Conservation (phyloP, 1,140 invertebrate species). For the Pseudomyrmex sp. region DNA sequence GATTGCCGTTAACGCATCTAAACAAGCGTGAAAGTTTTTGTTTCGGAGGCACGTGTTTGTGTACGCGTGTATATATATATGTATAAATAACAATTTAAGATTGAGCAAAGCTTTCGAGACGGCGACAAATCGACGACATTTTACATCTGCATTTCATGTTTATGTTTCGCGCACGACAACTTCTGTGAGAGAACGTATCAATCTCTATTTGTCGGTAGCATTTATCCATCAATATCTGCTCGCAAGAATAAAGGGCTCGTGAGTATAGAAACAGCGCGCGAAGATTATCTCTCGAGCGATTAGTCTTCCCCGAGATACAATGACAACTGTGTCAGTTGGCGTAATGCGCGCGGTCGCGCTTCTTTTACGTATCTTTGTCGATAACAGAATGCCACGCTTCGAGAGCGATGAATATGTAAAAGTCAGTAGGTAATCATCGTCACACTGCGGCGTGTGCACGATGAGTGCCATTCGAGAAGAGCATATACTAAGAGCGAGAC, state of each 20-base stretch:
- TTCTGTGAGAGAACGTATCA: constrained; percentile 49
- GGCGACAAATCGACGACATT: constrained; percentile 3
- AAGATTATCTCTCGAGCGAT: constrained; percentile 53
- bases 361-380: constrained; percentile 43
- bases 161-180: constrained; percentile 34
- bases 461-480: constrained; percentile 54
- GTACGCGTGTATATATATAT: background rate
- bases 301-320: constrained; percentile 48
- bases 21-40: too few relatives aligned
- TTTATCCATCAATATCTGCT: constrained; percentile 54
- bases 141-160: constrained; percentile 34
- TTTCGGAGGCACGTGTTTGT: background rate
- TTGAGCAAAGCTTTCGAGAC: background rate
- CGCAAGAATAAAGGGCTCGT: constrained; percentile 40
- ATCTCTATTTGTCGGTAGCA: constrained; percentile 53
- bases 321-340: constrained; percentile 48
- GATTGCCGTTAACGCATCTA: constrained; percentile 3
- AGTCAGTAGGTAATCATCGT: constrained; percentile 52
- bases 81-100: constrained; percentile 1
- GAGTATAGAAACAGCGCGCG: constrained; percentile 17
- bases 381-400: constrained; percentile 43
- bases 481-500: background rate
- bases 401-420: constrained; percentile 55
- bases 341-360: constrained; percentile 24
- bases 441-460: constrained; percentile 3